Base-by-base conservation (phyloP, 2,113 vertebrate genomes). In the Glaucidium brasilianum region DNA sequence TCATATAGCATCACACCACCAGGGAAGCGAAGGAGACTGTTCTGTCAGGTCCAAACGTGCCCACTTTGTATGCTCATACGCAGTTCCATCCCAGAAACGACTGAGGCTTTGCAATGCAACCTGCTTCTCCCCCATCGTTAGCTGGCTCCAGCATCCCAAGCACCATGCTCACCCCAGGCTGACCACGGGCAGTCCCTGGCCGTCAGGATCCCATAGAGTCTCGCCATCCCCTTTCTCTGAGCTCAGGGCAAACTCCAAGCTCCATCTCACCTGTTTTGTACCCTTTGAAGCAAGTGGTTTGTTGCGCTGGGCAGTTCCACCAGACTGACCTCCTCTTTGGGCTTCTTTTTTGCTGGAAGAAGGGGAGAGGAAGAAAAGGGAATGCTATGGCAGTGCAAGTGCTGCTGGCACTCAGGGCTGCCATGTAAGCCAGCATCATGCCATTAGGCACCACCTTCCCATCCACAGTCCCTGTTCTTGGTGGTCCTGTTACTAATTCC, bases 261-360 rank as follows among this genome's bases (percentile, higher is more conserved):
- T 63, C 9, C 8, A 17, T 21, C 96, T 96, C 88, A 98, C 97
- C 96, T 97, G 93, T 0, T 67, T 90, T 56, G 6, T 63, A 18
- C 79, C 63, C 60, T 55, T 76, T 73, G 94, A 79, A 86, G 49
- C 1, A 0, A 32, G 9, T 0, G 60, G 41, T 55, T 26, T 95
- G 88, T 94, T 96, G 79, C 90, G 88, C 74, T 94, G 94, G 53
- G 14, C 5, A 21, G 53, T 88, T 83, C 91, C 92, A 66, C 92
- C 85, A 67, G 58, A 76, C 32, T 64, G 88, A 47, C 74, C 85
- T 25, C 91, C 96, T 91, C 95, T 92, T 71, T 96, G 96, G 52
- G 91, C 94, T 97, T 98, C 97, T 7, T 87, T 94, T 97, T 97
- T 97, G 68, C 97, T 98, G 63, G 34, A 94, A 96, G 45, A 85